Base-by-base conservation (phyloP, 2,113 vertebrate genomes). In the Arenaria interpres region DNA sequence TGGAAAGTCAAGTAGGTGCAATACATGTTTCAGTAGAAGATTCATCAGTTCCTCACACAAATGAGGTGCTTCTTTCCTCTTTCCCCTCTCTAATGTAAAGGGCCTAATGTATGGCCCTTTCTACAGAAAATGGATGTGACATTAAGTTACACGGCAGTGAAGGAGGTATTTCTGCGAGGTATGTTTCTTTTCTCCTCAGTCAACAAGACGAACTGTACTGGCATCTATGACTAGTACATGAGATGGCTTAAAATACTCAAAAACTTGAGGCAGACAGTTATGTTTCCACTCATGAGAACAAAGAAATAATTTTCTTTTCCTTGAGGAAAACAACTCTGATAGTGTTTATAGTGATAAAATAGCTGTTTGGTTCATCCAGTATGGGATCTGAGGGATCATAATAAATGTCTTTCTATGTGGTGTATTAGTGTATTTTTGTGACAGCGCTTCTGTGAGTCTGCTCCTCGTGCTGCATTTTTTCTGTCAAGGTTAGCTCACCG, bases 401-500 rank as follows among this genome's bases (percentile, higher is more conserved):
- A 69, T 54, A 74, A 73, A 80, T 54, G 16, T 48, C 35, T 51
- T 59, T 73, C 13, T 57, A 4, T 46, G 16, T 69, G 63, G 46
- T 86, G 25, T 19, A 67, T 64, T 45, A 64, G 13, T 35, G 88
- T 79, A 28, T 67, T 93, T 94, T 92, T 83, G 46, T 90, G 72
- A 90, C 75, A 78, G 56, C 17, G 43, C 46, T 92, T 91, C 45
- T 88, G 77, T 54, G 80, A 88, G 25, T 63, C 54, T 80, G 35
- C 51, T 88, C 35, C 46, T 86, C 35, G 25, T 56, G 27, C 15
- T 57, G 14, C 54, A 51, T 74, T 91, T 91, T 79, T 90, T 93
- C 57, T 74, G 51, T 66, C 92, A 95, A 95, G 64, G 69, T 89
- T 95, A 90, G 35, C 28, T 95, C 73, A 78, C 20, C n/a, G 33